Conservation (phyloP, 2,888 invertebrate species). For the Lottia gigantea region DNA sequence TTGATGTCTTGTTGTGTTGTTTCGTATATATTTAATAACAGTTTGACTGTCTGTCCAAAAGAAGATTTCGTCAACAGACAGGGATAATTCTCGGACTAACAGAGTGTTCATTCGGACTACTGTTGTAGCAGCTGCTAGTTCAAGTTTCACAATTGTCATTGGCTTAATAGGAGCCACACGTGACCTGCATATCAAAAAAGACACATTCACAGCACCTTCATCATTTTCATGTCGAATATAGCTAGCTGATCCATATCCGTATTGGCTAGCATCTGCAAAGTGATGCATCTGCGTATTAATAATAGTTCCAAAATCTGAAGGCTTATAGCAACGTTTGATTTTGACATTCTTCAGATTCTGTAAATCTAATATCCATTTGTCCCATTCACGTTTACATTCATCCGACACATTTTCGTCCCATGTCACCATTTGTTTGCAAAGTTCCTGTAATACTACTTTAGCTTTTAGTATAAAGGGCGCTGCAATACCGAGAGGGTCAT, state of each 20-base stretch:
- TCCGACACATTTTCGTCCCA: conserved; percentile 15
- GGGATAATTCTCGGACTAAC: background rate
- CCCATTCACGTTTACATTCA: conserved; percentile 7
- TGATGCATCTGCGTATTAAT: conserved; percentile 10
- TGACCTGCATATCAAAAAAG: conserved; percentile 16
- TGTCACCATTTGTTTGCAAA: background rate
- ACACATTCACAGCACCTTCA: background rate
- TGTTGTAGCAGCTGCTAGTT: conserved; percentile 14
- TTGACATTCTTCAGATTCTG: conserved; percentile 5
- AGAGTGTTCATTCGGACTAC: conserved; percentile 15
- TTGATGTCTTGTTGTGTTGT: conserved; percentile 12
- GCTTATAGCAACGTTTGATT: background rate
- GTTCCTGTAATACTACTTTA: conserved; percentile 13
- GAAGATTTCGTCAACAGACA: background rate
- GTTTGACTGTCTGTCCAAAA: conserved; percentile 24
- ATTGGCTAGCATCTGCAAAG: conserved; percentile 6
- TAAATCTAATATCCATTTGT: conserved; percentile 13
- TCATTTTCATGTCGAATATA: background rate
- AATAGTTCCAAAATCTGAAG: background rate
- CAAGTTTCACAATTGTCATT: conserved; percentile 13
- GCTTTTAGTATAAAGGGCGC: conserved; percentile 13
- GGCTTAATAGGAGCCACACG: conserved; percentile 15
- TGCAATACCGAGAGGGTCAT: conserved; percentile 18
- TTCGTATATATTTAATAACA: conserved; percentile 17
- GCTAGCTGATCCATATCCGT: conserved; percentile 10